Base-by-base conservation (phyloP, 2,797 vertebrate species). In the Xiphorhynchus erythropygius region DNA sequence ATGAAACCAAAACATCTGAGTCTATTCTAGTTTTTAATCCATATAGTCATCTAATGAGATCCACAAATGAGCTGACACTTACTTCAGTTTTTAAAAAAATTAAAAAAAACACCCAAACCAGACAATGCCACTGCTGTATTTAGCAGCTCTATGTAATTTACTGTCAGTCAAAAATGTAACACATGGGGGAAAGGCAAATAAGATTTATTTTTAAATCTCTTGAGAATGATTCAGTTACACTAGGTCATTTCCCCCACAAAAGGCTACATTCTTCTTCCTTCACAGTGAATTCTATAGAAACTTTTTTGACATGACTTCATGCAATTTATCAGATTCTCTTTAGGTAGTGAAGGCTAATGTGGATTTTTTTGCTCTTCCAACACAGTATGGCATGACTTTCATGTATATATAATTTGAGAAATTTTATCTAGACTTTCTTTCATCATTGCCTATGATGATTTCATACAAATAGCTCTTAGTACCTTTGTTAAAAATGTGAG, bases 91-190 rank as follows among this genome's bases (percentile, higher is more conserved):
- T 32, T 5, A 11, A 77, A 68, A 81, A 47, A 13, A 73, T 46
- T 14, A 33, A 5, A 23, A 42, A 60, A 80, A 32, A 5, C 44
- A 30, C 14, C 14, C 17, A n/a, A 25, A 24, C 30, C 71, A 76
- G 56, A 84, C 59, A 81, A 87, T 71, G 52, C 17, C 28, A 41
- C 47, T 89, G 28, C 76, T 81, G 27, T 65, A 52, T 78, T 82
- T 91, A 90, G 67, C 71, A 78, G 30, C 25, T 63, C 55, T 73
- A 9, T 42, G 47, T 33, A 89, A 80, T 79, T 75, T 85, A 47
- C 76, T 86, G 63, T 83, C 91, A 89, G 52, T 86, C 57, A 86
- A 86, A 86, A 93, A 86, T 35, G 24, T 60, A 85, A 85, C 52
- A 83, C 49, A 63, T 53, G 49, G 44, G 60, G 19, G 47, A 91